These are phyloP conservation scores for Podotricha telesiphe DNA, from an alignment of 2,888 invertebrate genomes.

Conservation along the genomic window DNA sequence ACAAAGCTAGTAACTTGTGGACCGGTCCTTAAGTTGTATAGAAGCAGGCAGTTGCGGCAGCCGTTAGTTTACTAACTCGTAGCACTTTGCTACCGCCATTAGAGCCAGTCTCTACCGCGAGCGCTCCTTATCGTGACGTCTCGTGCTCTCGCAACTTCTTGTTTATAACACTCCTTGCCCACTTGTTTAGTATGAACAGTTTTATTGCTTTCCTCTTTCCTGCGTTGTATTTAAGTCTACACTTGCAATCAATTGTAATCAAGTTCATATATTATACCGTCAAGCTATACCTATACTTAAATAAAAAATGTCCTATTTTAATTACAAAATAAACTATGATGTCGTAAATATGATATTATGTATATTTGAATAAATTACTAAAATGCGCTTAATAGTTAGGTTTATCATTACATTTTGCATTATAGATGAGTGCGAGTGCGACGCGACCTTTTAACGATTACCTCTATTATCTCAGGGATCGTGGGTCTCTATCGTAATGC, in stretches of 20 bases:
- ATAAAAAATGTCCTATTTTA: too few species aligned
- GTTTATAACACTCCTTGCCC: slow-evolving; percentile 48
- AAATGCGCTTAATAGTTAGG: slow-evolving; percentile 10
- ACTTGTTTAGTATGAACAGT: slow-evolving; percentile 43
- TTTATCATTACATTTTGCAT: slow-evolving; percentile 28
- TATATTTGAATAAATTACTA: background rate
- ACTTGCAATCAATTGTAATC: slow-evolving; percentile 13
- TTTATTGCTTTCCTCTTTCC: slow-evolving; percentile 34
- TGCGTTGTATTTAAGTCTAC: background rate
- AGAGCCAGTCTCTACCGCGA: slow-evolving; percentile 52
- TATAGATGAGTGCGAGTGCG: slow-evolving; percentile 33
- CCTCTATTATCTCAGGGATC: slow-evolving; percentile 63
- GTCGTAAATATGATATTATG: too few species aligned
- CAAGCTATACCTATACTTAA: too few species aligned
- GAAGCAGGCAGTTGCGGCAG: slow-evolving; percentile 58
- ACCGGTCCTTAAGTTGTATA: slow-evolving; percentile 52
- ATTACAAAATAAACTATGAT: too few species aligned
- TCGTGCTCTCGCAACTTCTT: slow-evolving; percentile 52
- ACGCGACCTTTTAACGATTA: slow-evolving; percentile 58
- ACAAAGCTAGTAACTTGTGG: slow-evolving; percentile 49
- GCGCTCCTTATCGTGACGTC: slow-evolving; percentile 54
- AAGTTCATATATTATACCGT: background rate
- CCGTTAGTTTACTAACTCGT: slow-evolving; percentile 63
- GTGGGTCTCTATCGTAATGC: slow-evolving; percentile 60
- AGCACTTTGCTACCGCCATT: slow-evolving; percentile 57